A percentile compares a stretch with the other conserved stretches of the same genome.
Conservation (phyloP, 2,113 vertebrate species). For the Thinocorus orbignyianus region DNA sequence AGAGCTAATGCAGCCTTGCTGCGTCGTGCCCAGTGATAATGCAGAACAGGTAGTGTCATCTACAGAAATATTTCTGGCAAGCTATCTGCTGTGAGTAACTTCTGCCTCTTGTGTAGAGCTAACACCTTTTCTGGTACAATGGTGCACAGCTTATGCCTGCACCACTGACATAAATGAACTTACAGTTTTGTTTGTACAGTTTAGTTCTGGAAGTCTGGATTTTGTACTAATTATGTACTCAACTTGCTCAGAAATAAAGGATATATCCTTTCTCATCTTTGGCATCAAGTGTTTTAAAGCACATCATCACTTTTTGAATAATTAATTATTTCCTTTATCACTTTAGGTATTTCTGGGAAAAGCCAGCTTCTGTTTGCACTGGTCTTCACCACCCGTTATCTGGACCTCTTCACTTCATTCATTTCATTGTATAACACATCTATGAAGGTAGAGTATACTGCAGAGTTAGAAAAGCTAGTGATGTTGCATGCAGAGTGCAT, state of each 20-base stretch:
- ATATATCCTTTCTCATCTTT: not conserved
- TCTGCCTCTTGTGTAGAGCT: not conserved
- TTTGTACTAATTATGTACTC: not conserved
- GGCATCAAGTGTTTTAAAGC: not conserved
- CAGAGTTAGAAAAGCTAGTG: not conserved
- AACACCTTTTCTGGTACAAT: not conserved
- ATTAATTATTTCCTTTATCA: constrained; percentile 58
- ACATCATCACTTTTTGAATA: not conserved
- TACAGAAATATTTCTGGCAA: not conserved
- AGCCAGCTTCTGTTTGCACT: constrained; percentile 97
- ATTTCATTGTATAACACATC: constrained; percentile 97
- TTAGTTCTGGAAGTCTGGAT: not conserved
- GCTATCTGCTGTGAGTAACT: not conserved
- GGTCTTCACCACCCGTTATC: constrained; percentile 97
- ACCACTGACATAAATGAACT: not conserved
- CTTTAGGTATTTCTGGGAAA: constrained; percentile 96
- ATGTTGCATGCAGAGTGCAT: not conserved
- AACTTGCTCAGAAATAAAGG: not conserved
- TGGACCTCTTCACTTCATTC: constrained; percentile 97
- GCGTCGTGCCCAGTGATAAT: not conserved
- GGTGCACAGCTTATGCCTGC: not conserved
- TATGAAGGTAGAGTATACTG: constrained; percentile 91
- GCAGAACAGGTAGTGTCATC: not conserved
- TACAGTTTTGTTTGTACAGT: not conserved
- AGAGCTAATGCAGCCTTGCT: not conserved